These are phyloP conservation scores for Aphelocoma coerulescens DNA, from an alignment of 2,113 vertebrate genomes.

Conservation along the genomic window DNA sequence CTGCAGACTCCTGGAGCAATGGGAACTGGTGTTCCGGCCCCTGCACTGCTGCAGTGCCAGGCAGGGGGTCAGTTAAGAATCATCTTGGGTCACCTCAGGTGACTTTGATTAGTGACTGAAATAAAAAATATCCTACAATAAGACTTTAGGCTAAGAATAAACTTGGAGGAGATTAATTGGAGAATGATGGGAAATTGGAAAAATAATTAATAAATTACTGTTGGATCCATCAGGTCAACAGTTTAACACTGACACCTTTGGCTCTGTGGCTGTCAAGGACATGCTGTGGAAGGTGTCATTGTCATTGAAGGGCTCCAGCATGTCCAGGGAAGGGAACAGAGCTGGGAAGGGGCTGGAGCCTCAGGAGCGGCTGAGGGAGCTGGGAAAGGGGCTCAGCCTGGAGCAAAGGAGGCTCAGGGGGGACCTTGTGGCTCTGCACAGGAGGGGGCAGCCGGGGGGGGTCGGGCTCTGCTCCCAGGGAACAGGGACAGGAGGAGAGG, in stretches of 20 bases:
- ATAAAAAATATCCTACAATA: background rate
- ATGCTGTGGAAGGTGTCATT: background rate
- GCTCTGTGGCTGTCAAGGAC: background rate
- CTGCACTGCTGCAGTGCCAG: accelerated
- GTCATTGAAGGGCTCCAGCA: accelerated
- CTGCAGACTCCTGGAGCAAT: background rate
- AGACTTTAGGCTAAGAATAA: background rate
- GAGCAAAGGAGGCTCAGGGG: background rate
- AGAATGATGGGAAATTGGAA: background rate
- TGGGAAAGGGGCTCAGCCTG: background rate
- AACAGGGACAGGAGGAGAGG: background rate
- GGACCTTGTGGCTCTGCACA: background rate
- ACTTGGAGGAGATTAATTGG: background rate
- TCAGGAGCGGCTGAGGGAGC: background rate
- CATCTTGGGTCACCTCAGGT: background rate
- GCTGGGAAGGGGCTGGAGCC: background rate
- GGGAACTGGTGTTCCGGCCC: background rate
- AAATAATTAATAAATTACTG: background rate
- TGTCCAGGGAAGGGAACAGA: accelerated
- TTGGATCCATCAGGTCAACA: background rate
- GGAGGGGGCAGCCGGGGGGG: background rate
- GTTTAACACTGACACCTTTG: background rate
- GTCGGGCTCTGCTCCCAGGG: background rate
- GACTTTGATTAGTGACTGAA: background rate
- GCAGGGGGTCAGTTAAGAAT: too few relatives aligned